phyloP scores from a whole-genome alignment of 2,113 vertebrate species.

The Alces alces region DNA sequence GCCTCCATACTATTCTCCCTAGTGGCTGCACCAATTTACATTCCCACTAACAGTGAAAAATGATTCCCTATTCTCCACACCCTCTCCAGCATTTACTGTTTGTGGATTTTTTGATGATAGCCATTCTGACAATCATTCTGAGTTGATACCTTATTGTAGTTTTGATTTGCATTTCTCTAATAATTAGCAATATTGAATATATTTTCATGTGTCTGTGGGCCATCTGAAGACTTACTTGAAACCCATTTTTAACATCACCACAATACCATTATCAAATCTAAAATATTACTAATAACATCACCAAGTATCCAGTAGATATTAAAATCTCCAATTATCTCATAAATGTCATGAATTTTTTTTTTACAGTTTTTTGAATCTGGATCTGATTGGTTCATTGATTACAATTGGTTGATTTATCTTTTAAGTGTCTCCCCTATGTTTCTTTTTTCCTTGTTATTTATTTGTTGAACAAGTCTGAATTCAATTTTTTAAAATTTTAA shows the following conservation, averaged over 20 bases:
- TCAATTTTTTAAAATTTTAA: neutral
- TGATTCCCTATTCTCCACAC: neutral
- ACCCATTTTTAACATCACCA: neutral
- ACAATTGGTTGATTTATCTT: neutral
- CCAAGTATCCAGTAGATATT: neutral
- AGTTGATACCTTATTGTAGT: neutral
- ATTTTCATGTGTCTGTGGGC: neutral
- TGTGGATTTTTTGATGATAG: neutral
- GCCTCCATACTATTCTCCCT: neutral
- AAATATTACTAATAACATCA: neutral
- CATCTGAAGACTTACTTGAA: neutral
- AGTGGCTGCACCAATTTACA: neutral
- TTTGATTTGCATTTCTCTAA: neutral
- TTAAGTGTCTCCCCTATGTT: neutral
- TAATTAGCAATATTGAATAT: neutral
- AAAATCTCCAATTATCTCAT: neutral
- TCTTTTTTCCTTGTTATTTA: neutral
- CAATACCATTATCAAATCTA: neutral
- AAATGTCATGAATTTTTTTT: neutral
- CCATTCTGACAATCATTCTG: neutral
- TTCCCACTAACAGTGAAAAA: neutral
- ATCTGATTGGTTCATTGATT: neutral
- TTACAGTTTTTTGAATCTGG: neutral
- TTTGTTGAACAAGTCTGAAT: neutral
- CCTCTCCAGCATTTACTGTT: neutral